These are phyloP conservation scores for Nesospiza acunhae DNA, from an alignment of 2,113 vertebrate species.

Conservation along the genomic window DNA sequence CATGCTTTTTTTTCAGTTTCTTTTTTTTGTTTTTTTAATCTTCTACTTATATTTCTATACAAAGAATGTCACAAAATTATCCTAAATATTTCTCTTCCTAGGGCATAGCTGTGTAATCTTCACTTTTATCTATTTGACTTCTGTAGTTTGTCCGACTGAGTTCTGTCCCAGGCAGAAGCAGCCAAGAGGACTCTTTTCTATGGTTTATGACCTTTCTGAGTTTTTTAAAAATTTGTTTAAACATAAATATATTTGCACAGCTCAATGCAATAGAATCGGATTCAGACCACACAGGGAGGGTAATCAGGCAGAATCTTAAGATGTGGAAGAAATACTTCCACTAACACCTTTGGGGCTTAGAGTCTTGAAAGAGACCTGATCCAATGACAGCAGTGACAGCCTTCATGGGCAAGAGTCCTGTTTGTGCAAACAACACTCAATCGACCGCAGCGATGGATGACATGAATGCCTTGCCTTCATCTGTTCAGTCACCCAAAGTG, in stretches of 20 bases:
- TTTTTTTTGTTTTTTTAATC: background rate
- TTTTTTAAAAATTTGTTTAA: background rate
- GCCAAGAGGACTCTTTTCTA: background rate
- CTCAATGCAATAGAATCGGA: background rate
- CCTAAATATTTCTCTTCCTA: background rate
- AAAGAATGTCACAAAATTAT: background rate
- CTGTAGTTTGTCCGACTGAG: background rate
- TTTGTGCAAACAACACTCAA: fast-evolving
- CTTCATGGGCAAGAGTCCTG: background rate
- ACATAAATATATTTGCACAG: background rate
- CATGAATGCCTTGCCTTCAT: background rate
- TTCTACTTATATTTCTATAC: background rate
- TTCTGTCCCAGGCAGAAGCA: background rate
- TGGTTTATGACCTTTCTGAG: background rate
- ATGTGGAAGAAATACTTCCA: background rate
- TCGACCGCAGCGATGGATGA: background rate
- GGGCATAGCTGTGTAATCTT: background rate
- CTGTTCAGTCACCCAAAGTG: background rate
- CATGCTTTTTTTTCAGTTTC: background rate
- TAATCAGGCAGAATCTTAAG: background rate
- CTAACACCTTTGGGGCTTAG: background rate
- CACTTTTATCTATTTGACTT: background rate
- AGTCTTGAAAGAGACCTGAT: background rate
- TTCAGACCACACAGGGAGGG: background rate
- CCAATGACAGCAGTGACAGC: background rate